Base-by-base conservation (phyloP, 2,888 invertebrate genomes). In the Phasia obesa region DNA sequence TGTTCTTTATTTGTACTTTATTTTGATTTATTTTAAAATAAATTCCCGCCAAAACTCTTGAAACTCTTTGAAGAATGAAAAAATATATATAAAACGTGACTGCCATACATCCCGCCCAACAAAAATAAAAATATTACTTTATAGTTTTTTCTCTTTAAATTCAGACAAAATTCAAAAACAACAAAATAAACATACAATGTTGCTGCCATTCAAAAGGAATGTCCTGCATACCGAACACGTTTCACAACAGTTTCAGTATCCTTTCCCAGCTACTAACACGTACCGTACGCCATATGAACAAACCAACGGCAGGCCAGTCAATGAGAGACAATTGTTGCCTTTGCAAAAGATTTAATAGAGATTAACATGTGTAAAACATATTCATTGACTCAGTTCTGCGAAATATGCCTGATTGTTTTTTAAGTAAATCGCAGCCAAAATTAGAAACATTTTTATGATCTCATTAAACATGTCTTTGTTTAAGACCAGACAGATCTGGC, bases 81-180 rank as follows among this genome's bases (percentile, higher is more conserved):
- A 21, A 60, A 31, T 38, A 15, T 17, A 47, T 17, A 65, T 19
- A 51, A 71, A 80, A 83, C 83, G 83, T 83, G 83, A 80, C 80
- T 67, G 70, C 55, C 71, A 80, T 71, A 78, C 74, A 74, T 79
- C 60, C 80, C 75, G 70, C 79, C 75, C 60, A 73, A 82, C 74
- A 55, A 23, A 23, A 23, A 64, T 57, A 42, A 31, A 31, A 25
- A 67, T 53, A 55, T 49, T 19, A 27, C 15, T 55, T 35, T 31
- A 9, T 31, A 9, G 27, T 27, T 27, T n/a, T 27, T 57, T 51
- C 49, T 65, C 27, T 65, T 74, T 64, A 53, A 53, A 57, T 65
- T 47, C n/a, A 19, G 35, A 27, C 21, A 35, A 35, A 35, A 31
- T 31, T n/a, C n/a, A 15, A 38, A 31, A 69, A 53, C 35, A 60